Base-by-base conservation (phyloP, 2,888 invertebrate species). In the Dysmachus trigonus region DNA sequence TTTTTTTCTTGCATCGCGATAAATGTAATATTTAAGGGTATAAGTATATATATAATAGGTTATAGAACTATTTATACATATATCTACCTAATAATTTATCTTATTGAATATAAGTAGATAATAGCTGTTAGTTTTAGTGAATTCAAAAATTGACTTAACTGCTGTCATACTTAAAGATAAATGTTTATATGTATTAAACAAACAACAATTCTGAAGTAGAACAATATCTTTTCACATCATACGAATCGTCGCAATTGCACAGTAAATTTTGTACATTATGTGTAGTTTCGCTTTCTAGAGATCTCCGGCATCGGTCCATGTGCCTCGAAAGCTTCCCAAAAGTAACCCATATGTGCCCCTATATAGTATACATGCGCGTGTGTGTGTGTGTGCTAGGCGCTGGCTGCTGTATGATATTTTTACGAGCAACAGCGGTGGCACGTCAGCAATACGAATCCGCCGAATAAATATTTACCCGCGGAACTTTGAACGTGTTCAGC, bases 401-500 rank as follows among this genome's bases (percentile, higher is more conserved):
- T 38, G 76, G 31, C 35, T 33, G 38, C 38, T 38, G 76, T 35
- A 18, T 47, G 47, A 47, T 47, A 77, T 47, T 41, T 30, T 41
- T 41, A 77, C 41, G 4, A 41, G 77, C 77, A 47, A 1, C 38
- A 53, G 41, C 77, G 38, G 30, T 47, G 47, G 41, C 35, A 47
- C 41, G 79, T n/a, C 62, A 62, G 62, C n/a, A 62, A 6, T 22
- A 27, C 62, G 62, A 82, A 82, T 62, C 53, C 62, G 27, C 27
- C 30, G 38, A 38, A 83, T 41, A 83, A 72, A 72, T 83, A 83
- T 72, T 72, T 83, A 83, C 83, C 72, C 83, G 83, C 35, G 30
- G 41, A 83, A 83, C 72, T 72, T 71, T 72, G 83, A 83, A 83
- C 74, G 76, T 85, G 47, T 53, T 76, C 33, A n/a, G 53, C 53